Evolutionary conservation across 2,888 invertebrate species (phyloP).

Genomic region (Panopea generosa): DNA sequence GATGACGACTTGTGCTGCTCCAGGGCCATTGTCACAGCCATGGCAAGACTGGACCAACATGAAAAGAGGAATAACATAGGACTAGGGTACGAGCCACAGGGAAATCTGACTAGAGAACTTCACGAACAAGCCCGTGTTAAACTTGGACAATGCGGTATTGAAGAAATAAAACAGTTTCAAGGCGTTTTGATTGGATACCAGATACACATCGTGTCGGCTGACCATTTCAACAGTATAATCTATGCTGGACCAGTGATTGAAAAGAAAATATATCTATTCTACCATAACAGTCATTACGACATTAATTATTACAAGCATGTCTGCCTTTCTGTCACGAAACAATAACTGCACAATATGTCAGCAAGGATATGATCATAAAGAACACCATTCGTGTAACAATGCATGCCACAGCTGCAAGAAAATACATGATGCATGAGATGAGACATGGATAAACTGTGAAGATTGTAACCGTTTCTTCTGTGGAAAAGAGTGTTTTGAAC

Average conservation of each 20-base stretch:
- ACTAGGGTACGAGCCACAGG: constrained; percentile 18
- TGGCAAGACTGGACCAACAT: constrained; percentile 36
- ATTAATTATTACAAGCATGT: constrained; percentile 38
- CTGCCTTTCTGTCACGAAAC: constrained; percentile 22
- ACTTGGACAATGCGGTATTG: constrained; percentile 30
- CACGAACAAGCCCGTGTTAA: constrained; percentile 36
- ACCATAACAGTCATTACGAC: constrained; percentile 23
- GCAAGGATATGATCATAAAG: constrained; percentile 35
- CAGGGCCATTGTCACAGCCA: constrained; percentile 48
- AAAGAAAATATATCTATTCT: constrained; percentile 17
- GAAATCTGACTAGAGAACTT: constrained; percentile 14
- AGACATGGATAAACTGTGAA: constrained; percentile 17
- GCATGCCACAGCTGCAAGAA: constrained; percentile 16
- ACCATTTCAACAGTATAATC: constrained; percentile 44
- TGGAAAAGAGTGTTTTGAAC: constrained; percentile 11
- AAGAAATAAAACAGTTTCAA: constrained; percentile 41
- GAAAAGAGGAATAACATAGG: constrained; percentile 33
- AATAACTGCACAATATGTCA: constrained; percentile 36
- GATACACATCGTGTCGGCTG: constrained; percentile 32
- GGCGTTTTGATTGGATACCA: constrained; percentile 25
- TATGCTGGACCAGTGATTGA: constrained; percentile 25
- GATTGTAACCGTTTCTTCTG: constrained; percentile 22
- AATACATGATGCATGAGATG: constrained; percentile 9
- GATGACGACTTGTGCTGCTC: constrained; percentile 48
- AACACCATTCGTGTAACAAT: constrained; percentile 32